A percentile compares a stretch with the other conserved stretches of the same genome.
Evolutionary conservation across 2,797 vertebrate genomes (phyloP).

Genomic region (Gastrophryne carolinensis): DNA sequence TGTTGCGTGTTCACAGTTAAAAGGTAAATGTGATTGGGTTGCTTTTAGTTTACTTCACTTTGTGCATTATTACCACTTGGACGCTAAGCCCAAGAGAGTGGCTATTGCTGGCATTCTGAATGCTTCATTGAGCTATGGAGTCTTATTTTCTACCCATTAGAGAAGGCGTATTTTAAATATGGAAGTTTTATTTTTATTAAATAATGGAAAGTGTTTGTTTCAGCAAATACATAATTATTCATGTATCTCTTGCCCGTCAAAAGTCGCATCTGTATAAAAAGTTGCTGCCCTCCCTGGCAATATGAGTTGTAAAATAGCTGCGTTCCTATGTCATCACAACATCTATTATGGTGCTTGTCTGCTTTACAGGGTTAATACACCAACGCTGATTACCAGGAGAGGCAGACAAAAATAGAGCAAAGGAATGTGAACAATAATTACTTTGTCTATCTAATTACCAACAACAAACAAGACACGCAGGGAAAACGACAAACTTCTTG

Average conservation of each 20-base stretch:
- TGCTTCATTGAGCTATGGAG: too few species aligned
- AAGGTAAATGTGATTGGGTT: too few species aligned
- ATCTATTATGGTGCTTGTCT: background rate
- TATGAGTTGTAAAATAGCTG: background rate
- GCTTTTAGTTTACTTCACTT: too few species aligned
- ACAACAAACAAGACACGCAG: conserved; percentile 60
- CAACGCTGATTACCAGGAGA: conserved; percentile 40
- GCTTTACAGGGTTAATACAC: conserved; percentile 37
- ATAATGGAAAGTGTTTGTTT: too few species aligned
- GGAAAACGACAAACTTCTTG: conserved; percentile 57
- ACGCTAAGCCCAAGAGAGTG: too few species aligned
- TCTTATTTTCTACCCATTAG: too few species aligned
- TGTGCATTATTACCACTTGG: too few species aligned
- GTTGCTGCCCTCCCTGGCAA: background rate
- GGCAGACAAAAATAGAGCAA: conserved; percentile 50
- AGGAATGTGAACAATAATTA: conserved; percentile 53
- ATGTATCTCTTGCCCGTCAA: background rate
- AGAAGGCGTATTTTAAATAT: too few species aligned
- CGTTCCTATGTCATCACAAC: conserved; percentile 1
- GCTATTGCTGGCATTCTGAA: too few species aligned
- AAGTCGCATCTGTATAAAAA: background rate
- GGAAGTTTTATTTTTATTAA: too few species aligned
- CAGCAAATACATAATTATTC: too few species aligned
- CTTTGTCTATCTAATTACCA: conserved; percentile 55
- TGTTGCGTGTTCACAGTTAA: too few species aligned